Base-by-base conservation (phyloP, 2,113 vertebrate species). In the Tachycineta bicolor region DNA sequence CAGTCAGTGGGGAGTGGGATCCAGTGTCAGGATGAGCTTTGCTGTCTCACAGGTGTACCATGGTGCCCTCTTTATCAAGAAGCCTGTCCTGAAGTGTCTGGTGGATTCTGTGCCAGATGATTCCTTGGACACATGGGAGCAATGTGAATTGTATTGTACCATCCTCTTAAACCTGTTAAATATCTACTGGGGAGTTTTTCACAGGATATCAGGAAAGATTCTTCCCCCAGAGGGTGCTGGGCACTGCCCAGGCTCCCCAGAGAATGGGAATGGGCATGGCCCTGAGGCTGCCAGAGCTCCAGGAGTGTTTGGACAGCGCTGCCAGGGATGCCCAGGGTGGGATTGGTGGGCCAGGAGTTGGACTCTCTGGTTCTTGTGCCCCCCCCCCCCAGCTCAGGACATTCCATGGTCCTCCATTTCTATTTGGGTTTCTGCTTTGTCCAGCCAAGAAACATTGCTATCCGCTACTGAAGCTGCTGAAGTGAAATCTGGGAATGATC, bases 41-140 rank as follows among this genome's bases (percentile, higher is more conserved):
- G 7, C 37, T 21, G 0, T 17, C 60, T 64, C 11, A 21, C n/a
- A 34, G 26, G 8, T 8, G n/a, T 25, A 2, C 39, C 4, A 0
- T 25, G 55, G 43, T 50, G 59, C 47, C 11, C 37, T 53, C 34
- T 21, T 37, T 23, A 4, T 50, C 41, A 37, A 46, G 34, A 44
- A 46, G 33, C 22, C 55, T 13, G 16, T 65, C 55, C 83, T 67
- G 73, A 28, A 28, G 26, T 29, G 15, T 17, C 34, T 4, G 33
- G 7, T 16, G 8, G 11, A 19, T 7, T 60, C 67, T 2, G 9
- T 65, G 60, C 14, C 9, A 0, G 34, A 2, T 0, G 0, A 4
- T 53, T 83, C 55, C 60, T 16, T 31, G 47, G 60, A 24, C 87
- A 37, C 20, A 8, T 23, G 15, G 43, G 34, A 68, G 41, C 44